Percentiles rank a stretch among this genome's conserved stretches.
Conservation (phyloP, 2,888 invertebrate species). For the Penaeus monodon region DNA sequence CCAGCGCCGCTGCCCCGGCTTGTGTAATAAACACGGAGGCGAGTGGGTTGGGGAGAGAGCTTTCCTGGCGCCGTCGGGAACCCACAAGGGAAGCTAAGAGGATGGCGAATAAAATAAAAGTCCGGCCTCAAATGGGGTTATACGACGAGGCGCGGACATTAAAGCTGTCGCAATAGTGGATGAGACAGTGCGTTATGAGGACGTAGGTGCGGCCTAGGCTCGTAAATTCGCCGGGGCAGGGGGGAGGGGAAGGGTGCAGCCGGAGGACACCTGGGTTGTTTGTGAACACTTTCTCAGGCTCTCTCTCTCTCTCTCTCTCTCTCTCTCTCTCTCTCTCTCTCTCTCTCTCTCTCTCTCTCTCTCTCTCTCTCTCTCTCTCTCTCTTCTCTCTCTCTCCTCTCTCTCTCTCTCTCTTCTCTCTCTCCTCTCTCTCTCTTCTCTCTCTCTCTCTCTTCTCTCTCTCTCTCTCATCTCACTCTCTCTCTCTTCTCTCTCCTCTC, state of each 20-base stretch:
- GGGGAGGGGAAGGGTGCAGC: neutral
- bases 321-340: conserved; percentile 18
- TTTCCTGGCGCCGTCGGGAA: too few species aligned
- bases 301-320: conserved; percentile 15
- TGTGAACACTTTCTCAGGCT: neutral
- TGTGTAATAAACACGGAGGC: too few species aligned
- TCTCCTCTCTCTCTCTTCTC: neutral
- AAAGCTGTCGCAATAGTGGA: too few species aligned
- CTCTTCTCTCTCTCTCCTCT: neutral
- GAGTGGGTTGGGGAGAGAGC: too few species aligned
- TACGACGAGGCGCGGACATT: too few species aligned
- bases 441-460: neutral
- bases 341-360: conserved; percentile 21
- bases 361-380: conserved; percentile 16
- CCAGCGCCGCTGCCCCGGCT: too few species aligned
- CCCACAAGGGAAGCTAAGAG: too few species aligned
- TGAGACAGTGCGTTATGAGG: too few species aligned
- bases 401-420: neutral
- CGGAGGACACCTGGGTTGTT: neutral
- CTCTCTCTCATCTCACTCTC: neutral
- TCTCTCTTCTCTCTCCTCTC: neutral
- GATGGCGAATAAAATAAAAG: too few species aligned
- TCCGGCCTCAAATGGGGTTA: too few species aligned
- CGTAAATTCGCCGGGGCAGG: neutral
- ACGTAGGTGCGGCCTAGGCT: too few species aligned